Evolutionary conservation across 2,113 vertebrate genomes (phyloP).

Genomic region (Pao palembangensis): DNA sequence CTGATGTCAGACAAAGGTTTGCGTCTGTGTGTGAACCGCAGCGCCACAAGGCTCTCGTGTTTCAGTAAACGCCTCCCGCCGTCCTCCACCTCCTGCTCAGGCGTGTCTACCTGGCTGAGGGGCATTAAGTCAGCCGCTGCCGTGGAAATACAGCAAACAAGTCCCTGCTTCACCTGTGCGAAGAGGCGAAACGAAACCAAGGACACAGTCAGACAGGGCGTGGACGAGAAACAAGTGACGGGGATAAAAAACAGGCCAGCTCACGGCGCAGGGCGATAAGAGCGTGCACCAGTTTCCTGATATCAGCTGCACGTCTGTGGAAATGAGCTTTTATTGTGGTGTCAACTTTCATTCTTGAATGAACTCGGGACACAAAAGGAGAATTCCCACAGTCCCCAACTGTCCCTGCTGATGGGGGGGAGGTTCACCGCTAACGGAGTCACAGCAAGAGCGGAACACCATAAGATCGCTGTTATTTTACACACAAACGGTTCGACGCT

Average conservation of each 20-base stretch:
- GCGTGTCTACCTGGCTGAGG: constrained; percentile 20
- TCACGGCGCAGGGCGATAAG: too few relatives aligned
- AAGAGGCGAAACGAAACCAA: constrained; percentile 42
- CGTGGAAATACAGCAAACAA: constrained; percentile 21
- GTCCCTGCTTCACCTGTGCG: constrained; percentile 14
- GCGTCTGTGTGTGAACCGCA: background rate
- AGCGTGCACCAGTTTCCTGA: background rate
- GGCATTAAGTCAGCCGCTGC: constrained; percentile 27
- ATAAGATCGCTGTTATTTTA: too few relatives aligned
- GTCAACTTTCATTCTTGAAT: too few relatives aligned
- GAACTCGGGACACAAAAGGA: too few relatives aligned
- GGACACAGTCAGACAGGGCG: constrained; percentile 34
- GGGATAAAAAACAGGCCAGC: constrained; percentile 6
- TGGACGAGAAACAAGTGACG: constrained; percentile 28
- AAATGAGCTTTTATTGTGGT: too few relatives aligned
- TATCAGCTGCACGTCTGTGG: too few relatives aligned
- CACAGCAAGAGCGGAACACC: too few relatives aligned
- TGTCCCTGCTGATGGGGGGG: too few relatives aligned
- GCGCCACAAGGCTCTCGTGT: constrained; percentile 27
- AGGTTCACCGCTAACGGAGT: too few relatives aligned
- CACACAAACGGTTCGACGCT: too few relatives aligned
- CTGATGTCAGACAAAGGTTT: background rate
- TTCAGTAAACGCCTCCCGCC: constrained; percentile 19
- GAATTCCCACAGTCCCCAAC: too few relatives aligned
- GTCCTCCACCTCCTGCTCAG: constrained; percentile 25